Percentiles rank a stretch among this genome's conserved stretches.
These are phyloP conservation scores for Petrolisthes manimaculis DNA, from an alignment of 2,888 invertebrate species.

Conservation along the genomic window DNA sequence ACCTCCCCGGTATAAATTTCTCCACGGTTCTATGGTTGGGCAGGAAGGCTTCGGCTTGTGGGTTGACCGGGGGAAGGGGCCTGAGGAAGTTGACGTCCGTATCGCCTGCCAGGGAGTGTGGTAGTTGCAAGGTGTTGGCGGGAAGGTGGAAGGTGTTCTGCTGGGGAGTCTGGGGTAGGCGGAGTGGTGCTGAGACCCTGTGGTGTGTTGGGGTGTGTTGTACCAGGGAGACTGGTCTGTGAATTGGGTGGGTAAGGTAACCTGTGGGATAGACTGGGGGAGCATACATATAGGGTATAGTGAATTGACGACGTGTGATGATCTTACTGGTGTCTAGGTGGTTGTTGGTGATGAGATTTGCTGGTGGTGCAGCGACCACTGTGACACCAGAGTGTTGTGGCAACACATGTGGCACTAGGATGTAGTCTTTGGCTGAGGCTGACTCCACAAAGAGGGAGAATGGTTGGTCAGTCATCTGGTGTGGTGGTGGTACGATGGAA, in stretches of 20 bases:
- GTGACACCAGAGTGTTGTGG: not conserved
- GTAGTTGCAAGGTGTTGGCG: not conserved
- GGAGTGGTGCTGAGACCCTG: too few relatives aligned
- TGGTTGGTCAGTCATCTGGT: not conserved
- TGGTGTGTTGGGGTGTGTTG: not conserved
- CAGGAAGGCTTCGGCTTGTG: constrained; percentile 42
- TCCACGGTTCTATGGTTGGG: not conserved
- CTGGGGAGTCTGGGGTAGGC: not conserved
- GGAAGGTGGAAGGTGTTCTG: not conserved
- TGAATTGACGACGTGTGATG: not conserved
- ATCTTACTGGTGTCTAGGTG: not conserved
- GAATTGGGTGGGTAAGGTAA: not conserved
- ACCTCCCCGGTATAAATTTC: not conserved
- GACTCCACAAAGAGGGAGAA: constrained; percentile 34
- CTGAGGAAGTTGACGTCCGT: constrained; percentile 53
- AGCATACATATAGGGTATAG: not conserved
- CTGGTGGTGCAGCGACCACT: too few relatives aligned
- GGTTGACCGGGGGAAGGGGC: constrained; percentile 46
- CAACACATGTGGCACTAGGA: constrained; percentile 42
- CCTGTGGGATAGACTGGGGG: not conserved
- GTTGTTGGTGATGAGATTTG: not conserved
- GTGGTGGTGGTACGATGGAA: constrained; percentile 45
- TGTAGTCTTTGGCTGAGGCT: constrained; percentile 36
- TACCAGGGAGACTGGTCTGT: not conserved
- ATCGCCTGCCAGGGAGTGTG: constrained; percentile 52